Evolutionary conservation across 2,888 invertebrate genomes (phyloP), one percentile per base, ranked within the genome.

Genomic region (Dasypogon diadema): DNA sequence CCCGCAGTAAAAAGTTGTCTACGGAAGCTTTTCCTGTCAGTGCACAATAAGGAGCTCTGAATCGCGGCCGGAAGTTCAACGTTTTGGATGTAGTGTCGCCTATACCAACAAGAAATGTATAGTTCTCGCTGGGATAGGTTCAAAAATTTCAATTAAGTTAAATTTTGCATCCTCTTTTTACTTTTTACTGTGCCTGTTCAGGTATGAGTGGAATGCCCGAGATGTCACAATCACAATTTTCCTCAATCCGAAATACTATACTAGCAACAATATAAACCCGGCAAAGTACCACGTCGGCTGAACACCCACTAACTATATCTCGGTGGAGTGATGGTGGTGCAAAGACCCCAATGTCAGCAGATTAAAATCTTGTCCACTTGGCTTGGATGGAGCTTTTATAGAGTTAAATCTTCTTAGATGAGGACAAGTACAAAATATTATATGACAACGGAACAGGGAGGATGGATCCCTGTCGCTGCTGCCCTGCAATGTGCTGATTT

Each of bases 361-460:
- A 73, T 73, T 73, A 73, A 56, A 73, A 73, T 73, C 56, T 56
- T 73, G 72, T 73, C 72, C 72, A 73, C 72, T 72, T 22, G 21
- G 55, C 34, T 73, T 55, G 37, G 37, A 73, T 70, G 72, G 56
- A 1, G 24, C 42, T 73, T 73, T 73, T 37, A 56, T 56, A 18
- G 54, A 55, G 24, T 30, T 55, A 72, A 54, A 30, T 72, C 54
- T 72, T 37, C 55, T 37, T 54, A 54, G 54, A 72, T 16, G 42
- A 12, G 34, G 21, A 30, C 30, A 72, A 72, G 22, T 55, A 55
- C 55, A 72, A 55, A 55, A 54, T 72, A 54, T 37, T 18, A 72
- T 18, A 34, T 54, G n/a, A 48, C 14, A 10, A 24, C 21, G 46
- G 46, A 26, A 10, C 3, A 46, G 24, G 26, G 30, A 16, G 12